Base-by-base conservation (phyloP, 2,888 invertebrate genomes). In the Pheosia gnoma region DNA sequence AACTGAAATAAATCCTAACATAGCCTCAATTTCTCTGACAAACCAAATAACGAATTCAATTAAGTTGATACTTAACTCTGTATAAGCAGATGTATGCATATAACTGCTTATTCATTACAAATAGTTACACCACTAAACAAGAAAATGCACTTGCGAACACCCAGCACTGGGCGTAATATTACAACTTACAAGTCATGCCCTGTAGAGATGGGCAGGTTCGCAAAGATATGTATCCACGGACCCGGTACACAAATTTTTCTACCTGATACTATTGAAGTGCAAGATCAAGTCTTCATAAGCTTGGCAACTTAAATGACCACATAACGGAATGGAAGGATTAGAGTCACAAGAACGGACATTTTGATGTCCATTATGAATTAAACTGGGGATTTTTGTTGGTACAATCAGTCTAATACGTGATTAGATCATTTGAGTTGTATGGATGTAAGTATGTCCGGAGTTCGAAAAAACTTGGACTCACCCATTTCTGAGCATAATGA, bases 111-210 rank as follows among this genome's bases (percentile, higher is more conserved):
- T 25, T 51, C 49, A 51, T 25, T 51, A 51, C 25, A 25, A 51
- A 25, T 9, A 51, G 51, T 47, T 25, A 51, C 51, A 51, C 13
- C 25, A 51, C 51, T 51, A 51, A 51, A 51, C 51, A 51, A 25
- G 25, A 25, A 25, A 25, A 25, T 25, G 4, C 47, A 51, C 51
- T 51, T 4, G 51, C 25, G 9, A 51, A 51, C 25, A 51, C 25
- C 4, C 8, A 7, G 25, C 25, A 25, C 51, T 7, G 51, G 25
- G 7, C 51, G 8, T 6, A 25, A 47, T 47, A 47, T n/a, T 8
- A 25, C 25, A 9, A 45, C 9, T 45, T 10, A 25, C 47, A 25
- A 51, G 51, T 51, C 51, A 51, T 25, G 51, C 6, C 25, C 13
- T 9, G 8, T 51, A 51, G 51, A 7, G 51, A 25, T 8, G 51